Percentiles rank a stretch among this genome's conserved stretches.
These are phyloP conservation scores for Hymenopus coronatus DNA, from an alignment of 2,888 invertebrate genomes.

Conservation along the genomic window DNA sequence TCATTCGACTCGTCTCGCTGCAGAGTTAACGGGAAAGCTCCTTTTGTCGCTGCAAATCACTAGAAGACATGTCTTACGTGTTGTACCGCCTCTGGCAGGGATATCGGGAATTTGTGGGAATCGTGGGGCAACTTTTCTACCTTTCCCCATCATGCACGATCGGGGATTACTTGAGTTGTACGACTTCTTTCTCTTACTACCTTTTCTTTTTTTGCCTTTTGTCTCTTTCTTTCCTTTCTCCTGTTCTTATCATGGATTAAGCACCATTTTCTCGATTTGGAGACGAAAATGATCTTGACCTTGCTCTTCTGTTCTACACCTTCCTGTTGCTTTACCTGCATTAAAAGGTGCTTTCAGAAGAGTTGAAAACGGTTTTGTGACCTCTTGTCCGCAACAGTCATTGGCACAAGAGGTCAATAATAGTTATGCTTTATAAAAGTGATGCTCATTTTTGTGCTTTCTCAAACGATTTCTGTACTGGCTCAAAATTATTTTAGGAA, in stretches of 20 bases:
- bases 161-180: background rate
- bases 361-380: too few relatives aligned
- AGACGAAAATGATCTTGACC: background rate
- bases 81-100: background rate
- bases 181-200: background rate
- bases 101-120: background rate
- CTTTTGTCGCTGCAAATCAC: background rate
- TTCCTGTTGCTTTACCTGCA: too few relatives aligned
- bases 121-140: background rate
- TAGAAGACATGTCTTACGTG: background rate
- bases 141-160: background rate
- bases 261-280: too few relatives aligned
- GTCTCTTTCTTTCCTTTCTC: background rate
- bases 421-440: too few relatives aligned
- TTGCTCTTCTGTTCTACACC: too few relatives aligned
- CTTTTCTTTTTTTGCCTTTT: background rate
- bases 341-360: too few relatives aligned
- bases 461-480: too few relatives aligned
- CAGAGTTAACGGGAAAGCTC: background rate
- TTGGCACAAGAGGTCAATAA: too few relatives aligned
- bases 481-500: too few relatives aligned
- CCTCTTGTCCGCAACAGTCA: too few relatives aligned
- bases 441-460: too few relatives aligned
- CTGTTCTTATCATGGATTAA: too few relatives aligned
- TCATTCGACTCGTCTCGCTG: background rate